These are phyloP conservation scores for Plutella xylostella DNA, from an alignment of 2,888 invertebrate genomes.

Conservation along the genomic window DNA sequence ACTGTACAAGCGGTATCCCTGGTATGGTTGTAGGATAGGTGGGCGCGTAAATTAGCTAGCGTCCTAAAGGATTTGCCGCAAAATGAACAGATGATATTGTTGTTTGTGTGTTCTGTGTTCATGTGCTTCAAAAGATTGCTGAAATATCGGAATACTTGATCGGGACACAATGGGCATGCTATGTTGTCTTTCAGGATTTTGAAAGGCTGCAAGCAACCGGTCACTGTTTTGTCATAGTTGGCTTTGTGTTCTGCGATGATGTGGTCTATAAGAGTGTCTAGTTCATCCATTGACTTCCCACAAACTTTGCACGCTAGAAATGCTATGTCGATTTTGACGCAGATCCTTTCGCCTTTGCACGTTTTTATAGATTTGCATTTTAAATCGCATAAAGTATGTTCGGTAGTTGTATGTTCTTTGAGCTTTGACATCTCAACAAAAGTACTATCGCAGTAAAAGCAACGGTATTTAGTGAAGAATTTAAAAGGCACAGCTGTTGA, in stretches of 20 bases:
- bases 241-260: constrained; percentile 40
- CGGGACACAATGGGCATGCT: constrained; percentile 43
- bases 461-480: constrained; percentile 47
- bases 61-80: constrained; percentile 50
- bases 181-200: constrained; percentile 47
- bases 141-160: constrained; percentile 42
- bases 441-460: constrained; percentile 51
- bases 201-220: constrained; percentile 45
- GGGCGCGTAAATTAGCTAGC: constrained; percentile 43
- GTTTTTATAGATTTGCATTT: constrained; percentile 46
- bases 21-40: constrained; percentile 44
- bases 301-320: constrained; percentile 43
- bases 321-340: constrained; percentile 47
- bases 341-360: constrained; percentile 49
- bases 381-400: constrained; percentile 47
- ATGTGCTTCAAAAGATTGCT: constrained; percentile 46
- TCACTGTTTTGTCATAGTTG: constrained; percentile 41
- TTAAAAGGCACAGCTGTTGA: constrained; percentile 54
- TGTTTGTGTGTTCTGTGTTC: constrained; percentile 48
- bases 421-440: constrained; percentile 48
- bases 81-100: constrained; percentile 52
- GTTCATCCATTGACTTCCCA: constrained; percentile 27
- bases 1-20: constrained; percentile 43
- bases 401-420: constrained; percentile 35
- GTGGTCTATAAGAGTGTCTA: constrained; percentile 46